These are phyloP conservation scores for human (Homo sapiens) DNA, from an alignment of 2,113 vertebrate genomes.

Conservation along the genomic window DNA sequence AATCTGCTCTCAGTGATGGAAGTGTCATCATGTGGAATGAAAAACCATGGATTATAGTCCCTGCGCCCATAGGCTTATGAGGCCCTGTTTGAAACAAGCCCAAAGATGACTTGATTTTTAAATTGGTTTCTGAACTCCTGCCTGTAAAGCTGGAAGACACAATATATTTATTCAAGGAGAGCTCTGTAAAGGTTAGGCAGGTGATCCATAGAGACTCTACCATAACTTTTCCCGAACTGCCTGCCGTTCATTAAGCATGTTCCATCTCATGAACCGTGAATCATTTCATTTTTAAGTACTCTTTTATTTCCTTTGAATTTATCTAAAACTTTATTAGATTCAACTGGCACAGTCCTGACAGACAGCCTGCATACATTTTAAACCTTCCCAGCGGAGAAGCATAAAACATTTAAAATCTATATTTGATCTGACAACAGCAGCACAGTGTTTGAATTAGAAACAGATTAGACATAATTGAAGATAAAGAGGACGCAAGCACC, in stretches of 20 bases:
- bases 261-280: constrained; percentile 81
- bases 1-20: constrained; percentile 38
- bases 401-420: constrained; percentile 92
- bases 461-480: constrained; percentile 97
- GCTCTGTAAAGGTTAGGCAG: constrained; percentile 67
- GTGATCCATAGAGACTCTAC: constrained; percentile 62
- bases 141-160: constrained; percentile 84
- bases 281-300: constrained; percentile 80
- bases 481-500: constrained; percentile 94
- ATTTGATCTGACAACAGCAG: constrained; percentile 96
- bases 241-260: constrained; percentile 78
- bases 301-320: constrained; percentile 83
- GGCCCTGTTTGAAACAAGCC: constrained; percentile 74
- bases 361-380: constrained; percentile 75
- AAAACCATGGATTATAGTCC: constrained; percentile 14
- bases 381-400: constrained; percentile 81
- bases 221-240: constrained; percentile 75
- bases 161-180: constrained; percentile 69
- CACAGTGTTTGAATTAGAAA: constrained; percentile 94
- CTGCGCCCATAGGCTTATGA: constrained; percentile 31
- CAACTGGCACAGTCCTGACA: constrained; percentile 71
- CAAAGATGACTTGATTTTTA: constrained; percentile 86
- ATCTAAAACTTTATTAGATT: constrained; percentile 84
- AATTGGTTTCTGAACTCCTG: constrained; percentile 87
- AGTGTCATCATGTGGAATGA: constrained; percentile 49